Evolutionary conservation across 2,797 vertebrate genomes (phyloP), one percentile per base, ranked within the genome.

Genomic region (Enteromius mattozi): DNA sequence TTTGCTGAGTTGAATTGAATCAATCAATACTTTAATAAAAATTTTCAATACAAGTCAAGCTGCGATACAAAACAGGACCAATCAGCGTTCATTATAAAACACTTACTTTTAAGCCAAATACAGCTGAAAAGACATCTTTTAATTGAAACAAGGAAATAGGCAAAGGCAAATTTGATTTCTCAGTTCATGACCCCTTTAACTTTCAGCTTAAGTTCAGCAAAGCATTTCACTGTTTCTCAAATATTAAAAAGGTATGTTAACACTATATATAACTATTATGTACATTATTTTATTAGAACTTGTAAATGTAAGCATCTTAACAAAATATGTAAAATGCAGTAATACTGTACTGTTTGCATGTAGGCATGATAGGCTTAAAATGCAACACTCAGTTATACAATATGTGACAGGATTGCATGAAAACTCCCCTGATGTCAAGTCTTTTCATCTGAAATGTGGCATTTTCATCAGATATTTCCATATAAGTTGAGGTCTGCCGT

Each of bases 401-500:
- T 63, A 19, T 33, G n/a, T 27, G 8, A 47, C 42, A 49, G 3
- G 42, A 49, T 17, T 30, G 70, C 24, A 3, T 30, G 71, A 74
- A 74, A 45, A 49, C 30, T n/a, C 7, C 54, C 8, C 30, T 56
- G 30, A 37, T 56, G 72, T 33, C 33, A 49, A 10, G 7, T 30
- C 14, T 47, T 6, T 65, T 30, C 5, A 14, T 63, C 27, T 40
- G 19, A 17, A 7, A 27, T 12, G n/a, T 59, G 21, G 12, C 19
- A 72, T 71, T 69, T 59, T 59, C 35, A 21, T 82, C 27, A 82
- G 7, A 61, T 27, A 63, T 82, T 82, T 82, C 80, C 80, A 49
- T 82, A 82, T 16, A 82, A 0, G 69, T 82, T 82, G 54, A 82
- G 40, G 7, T 82, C 80, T 35, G 24, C 51, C 0, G 24, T 72